Conservation (phyloP, 2,113 vertebrate genomes). For the Actenoides hombroni region DNA sequence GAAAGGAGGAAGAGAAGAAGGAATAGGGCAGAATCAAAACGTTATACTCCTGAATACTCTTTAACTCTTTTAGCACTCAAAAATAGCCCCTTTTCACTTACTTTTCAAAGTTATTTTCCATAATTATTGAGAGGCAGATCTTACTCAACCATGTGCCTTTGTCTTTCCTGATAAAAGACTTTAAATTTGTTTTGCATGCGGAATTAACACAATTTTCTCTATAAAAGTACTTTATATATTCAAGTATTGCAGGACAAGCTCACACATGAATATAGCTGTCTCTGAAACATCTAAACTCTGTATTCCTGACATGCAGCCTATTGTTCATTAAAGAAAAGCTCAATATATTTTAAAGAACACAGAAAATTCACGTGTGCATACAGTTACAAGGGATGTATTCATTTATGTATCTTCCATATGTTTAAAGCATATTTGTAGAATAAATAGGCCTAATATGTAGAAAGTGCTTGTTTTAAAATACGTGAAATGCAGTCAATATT, state of each 20-base stretch:
- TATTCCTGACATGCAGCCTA: background rate
- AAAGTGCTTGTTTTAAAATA: background rate
- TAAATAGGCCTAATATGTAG: background rate
- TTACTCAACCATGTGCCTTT: background rate
- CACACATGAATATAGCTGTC: background rate
- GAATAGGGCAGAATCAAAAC: background rate
- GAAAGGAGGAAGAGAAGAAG: background rate
- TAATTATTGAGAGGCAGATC: background rate
- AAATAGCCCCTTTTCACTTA: background rate
- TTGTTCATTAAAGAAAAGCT: background rate
- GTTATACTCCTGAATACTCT: background rate
- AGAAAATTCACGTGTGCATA: background rate
- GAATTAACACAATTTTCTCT: background rate
- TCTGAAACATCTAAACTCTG: background rate
- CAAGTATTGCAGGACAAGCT: background rate
- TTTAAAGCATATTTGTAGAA: background rate
- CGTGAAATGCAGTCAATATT: background rate
- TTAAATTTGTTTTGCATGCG: background rate
- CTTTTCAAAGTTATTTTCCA: background rate
- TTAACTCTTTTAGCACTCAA: background rate
- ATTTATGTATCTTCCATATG: background rate
- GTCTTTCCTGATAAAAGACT: background rate
- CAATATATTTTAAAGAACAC: background rate
- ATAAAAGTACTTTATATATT: background rate
- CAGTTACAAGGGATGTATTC: background rate